Conservation (phyloP, 2,113 vertebrate species). For the Odocoileus hemionus region DNA sequence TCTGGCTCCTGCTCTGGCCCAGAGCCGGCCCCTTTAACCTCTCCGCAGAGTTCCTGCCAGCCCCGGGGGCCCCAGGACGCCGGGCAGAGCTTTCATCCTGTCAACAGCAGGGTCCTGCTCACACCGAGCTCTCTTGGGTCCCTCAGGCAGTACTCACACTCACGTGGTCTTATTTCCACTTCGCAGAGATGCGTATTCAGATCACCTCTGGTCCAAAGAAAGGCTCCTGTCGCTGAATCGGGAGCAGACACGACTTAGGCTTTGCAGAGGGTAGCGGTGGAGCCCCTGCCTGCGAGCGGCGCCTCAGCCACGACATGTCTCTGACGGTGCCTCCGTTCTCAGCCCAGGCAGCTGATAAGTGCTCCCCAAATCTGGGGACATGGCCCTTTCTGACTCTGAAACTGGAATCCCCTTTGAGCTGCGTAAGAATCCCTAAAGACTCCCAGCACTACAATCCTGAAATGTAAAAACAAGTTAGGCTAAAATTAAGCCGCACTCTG, state of each 20-base stretch:
- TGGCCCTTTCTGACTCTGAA: neutral
- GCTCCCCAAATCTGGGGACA: rapidly evolving
- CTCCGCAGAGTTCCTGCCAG: rapidly evolving
- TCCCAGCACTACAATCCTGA: neutral
- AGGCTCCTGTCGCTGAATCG: rapidly evolving
- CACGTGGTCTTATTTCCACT: rapidly evolving
- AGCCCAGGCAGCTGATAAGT: rapidly evolving
- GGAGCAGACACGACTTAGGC: rapidly evolving
- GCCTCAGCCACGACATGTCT: rapidly evolving
- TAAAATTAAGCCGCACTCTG: rapidly evolving
- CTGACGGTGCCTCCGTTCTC: rapidly evolving
- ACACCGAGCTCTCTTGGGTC: neutral
- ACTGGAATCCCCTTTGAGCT: neutral
- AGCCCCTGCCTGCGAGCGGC: neutral
- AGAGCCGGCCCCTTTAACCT: neutral
- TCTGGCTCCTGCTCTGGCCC: neutral
- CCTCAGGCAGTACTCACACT: rapidly evolving
- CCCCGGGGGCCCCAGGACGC: neutral
- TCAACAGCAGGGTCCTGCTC: neutral
- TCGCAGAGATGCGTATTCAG: rapidly evolving
- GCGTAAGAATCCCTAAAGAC: neutral
- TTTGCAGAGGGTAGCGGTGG: rapidly evolving
- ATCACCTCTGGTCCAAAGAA: neutral
- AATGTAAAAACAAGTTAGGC: neutral
- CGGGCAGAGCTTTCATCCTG: neutral